These are phyloP conservation scores for Oncorhynchus mykiss DNA, from an alignment of 2,113 vertebrate genomes.

Conservation along the genomic window DNA sequence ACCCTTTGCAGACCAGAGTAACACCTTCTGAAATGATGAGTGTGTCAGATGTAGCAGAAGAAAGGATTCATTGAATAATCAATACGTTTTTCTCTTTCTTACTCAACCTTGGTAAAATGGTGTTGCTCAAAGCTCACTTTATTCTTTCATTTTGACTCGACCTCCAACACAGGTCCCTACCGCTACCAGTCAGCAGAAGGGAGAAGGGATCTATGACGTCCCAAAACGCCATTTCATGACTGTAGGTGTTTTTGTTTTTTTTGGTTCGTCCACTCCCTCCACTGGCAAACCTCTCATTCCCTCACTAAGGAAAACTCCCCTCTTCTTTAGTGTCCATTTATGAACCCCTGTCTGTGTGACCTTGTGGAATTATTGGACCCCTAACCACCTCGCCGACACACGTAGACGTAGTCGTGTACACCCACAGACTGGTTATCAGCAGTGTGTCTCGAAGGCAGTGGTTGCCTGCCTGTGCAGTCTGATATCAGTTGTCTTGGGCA, in stretches of 20 bases:
- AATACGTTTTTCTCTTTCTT: conserved; percentile 27
- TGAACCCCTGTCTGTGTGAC: no score
- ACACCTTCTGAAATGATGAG: conserved; percentile 31
- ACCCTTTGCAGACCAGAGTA: conserved; percentile 10
- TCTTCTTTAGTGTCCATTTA: conserved; percentile 6
- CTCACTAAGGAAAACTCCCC: conserved; percentile 38
- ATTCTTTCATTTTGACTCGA: conserved; percentile 55
- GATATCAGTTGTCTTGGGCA: conserved; percentile 12
- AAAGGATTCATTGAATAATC: not conserved
- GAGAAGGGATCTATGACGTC: conserved; percentile 97
- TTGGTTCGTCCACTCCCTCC: conserved; percentile 48
- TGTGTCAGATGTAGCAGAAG: conserved; percentile 26
- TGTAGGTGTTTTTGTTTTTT: conserved; percentile 83
- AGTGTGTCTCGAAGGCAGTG: not conserved
- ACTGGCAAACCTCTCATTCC: conserved; percentile 71
- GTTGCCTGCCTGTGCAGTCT: conserved; percentile 10
- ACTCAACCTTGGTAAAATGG: conserved; percentile 5
- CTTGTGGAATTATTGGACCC: not conserved
- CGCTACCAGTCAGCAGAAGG: conserved; percentile 95
- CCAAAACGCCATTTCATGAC: conserved; percentile 98
- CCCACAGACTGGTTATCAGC: not conserved
- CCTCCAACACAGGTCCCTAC: conserved; percentile 88
- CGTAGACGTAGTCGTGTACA: not conserved
- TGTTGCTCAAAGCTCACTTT: conserved; percentile 58
- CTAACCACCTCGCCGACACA: not conserved